Base-by-base conservation (phyloP, 2,113 vertebrate genomes). In the Atherinomorus stipes region DNA sequence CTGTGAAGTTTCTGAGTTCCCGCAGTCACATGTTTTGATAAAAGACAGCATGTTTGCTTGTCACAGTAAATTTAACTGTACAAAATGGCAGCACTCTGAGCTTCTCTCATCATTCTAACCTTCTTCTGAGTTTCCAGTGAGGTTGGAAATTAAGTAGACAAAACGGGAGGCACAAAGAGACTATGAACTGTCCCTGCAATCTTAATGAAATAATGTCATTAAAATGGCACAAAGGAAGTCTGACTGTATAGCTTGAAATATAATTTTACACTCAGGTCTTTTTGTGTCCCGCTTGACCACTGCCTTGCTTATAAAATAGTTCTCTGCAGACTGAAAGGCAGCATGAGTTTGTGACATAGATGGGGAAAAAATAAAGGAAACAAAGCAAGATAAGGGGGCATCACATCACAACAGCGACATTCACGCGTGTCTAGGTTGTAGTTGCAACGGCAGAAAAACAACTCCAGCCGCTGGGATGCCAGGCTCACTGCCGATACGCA, bases 41-140 rank as follows among this genome's bases (percentile, higher is more conserved):
- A 80, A 82, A 76, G 56, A 80, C 80, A 85, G 68, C 67, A 66
- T 42, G 75, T 44, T 80, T 50, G 37, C 76, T 64, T 71, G 75
- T 77, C 85, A 80, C 54, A 68, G 71, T 80, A 47, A 84, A 81
- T 87, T 66, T 75, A 89, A 87, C 81, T 75, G 74, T n/a, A 69
- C 25, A 58, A 85, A 83, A 86, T 64, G 64, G 74, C 64, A 80
- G 62, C 40, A 51, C 67, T 85, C 62, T 62, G 62, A 26, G 47
- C 64, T 64, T 47, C 78, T 70, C 71, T 73, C 65, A 75, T 85
- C 68, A 53, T 49, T 70, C 62, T 53, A 67, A 70, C 84, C 86
- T 26, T 80, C 63, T 67, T 78, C 61, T 38, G 71, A 78, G 78
- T 87, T 81, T 85, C 70, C 74, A 75, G 54, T 72, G 59, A 67